Conservation (phyloP, 2,113 vertebrate genomes). For the Neoarius graeffei region DNA sequence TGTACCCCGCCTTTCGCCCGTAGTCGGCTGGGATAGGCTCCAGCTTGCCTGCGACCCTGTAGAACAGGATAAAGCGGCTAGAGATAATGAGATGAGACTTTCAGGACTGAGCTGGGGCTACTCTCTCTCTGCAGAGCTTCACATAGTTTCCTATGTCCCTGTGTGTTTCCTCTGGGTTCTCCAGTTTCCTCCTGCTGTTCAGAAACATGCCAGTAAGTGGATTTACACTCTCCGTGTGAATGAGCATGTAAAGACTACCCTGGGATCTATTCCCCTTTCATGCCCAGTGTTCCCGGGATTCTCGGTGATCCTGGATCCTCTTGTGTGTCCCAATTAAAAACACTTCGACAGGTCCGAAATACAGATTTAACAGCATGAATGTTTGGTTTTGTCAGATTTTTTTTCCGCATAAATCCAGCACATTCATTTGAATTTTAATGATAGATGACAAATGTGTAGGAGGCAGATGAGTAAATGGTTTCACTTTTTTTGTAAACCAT, state of each 20-base stretch:
- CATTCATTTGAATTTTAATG: background rate
- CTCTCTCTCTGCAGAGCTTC: background rate
- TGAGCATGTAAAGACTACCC: background rate
- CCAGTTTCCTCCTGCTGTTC: background rate
- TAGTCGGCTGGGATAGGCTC: too few relatives aligned
- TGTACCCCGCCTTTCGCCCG: too few relatives aligned
- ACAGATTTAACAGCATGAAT: background rate
- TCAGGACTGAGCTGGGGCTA: background rate
- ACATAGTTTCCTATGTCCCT: background rate
- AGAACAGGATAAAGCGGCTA: too few relatives aligned
- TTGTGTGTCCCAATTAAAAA: background rate
- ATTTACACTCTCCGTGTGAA: background rate
- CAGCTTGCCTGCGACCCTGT: too few relatives aligned
- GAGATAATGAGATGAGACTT: too few relatives aligned
- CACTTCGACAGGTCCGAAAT: background rate
- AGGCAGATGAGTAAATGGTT: background rate
- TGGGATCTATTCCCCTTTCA: background rate
- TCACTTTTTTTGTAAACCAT: constrained; percentile 14
- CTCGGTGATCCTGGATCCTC: background rate
- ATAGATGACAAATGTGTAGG: background rate
- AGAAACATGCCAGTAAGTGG: background rate
- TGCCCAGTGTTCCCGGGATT: background rate
- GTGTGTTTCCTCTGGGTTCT: background rate
- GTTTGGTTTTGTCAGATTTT: background rate
- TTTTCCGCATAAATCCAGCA: background rate